Percentiles rank a stretch among this genome's conserved stretches.
These are phyloP conservation scores for Otocyon megalotis DNA, from an alignment of 2,113 vertebrate species.

Conservation along the genomic window DNA sequence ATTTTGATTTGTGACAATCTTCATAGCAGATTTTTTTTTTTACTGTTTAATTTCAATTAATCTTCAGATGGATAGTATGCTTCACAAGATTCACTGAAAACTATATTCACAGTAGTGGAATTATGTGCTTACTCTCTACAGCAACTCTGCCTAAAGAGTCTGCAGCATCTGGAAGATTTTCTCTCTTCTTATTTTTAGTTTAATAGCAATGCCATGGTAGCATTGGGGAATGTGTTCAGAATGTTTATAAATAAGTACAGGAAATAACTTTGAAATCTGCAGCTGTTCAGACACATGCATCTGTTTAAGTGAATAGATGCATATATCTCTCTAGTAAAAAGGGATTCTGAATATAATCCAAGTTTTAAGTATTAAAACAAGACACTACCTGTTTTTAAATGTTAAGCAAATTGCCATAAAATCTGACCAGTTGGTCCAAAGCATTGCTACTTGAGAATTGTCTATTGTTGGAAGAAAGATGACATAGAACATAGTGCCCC, in stretches of 20 bases:
- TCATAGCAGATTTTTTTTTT: constrained; percentile 47
- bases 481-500: background rate
- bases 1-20: background rate
- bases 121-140: background rate
- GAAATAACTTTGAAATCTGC: constrained; percentile 65
- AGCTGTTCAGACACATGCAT: constrained; percentile 56
- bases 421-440: constrained; percentile 44
- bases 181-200: background rate
- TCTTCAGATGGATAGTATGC: background rate
- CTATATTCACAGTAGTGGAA: background rate
- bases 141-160: background rate
- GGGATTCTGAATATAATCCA: constrained; percentile 51
- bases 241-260: constrained; percentile 73
- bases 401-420: constrained; percentile 61
- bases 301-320: constrained; percentile 42
- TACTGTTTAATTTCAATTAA: constrained; percentile 67
- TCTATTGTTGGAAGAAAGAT: background rate
- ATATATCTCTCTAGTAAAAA: constrained; percentile 65
- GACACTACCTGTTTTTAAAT: background rate
- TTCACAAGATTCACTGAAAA: background rate
- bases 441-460: background rate
- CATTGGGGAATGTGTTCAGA: background rate
- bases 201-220: background rate
- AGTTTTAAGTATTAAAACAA: constrained; percentile 14
- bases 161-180: background rate